phyloP scores from a whole-genome alignment of 2,888 invertebrate genomes.

The Lamproptera curius region DNA sequence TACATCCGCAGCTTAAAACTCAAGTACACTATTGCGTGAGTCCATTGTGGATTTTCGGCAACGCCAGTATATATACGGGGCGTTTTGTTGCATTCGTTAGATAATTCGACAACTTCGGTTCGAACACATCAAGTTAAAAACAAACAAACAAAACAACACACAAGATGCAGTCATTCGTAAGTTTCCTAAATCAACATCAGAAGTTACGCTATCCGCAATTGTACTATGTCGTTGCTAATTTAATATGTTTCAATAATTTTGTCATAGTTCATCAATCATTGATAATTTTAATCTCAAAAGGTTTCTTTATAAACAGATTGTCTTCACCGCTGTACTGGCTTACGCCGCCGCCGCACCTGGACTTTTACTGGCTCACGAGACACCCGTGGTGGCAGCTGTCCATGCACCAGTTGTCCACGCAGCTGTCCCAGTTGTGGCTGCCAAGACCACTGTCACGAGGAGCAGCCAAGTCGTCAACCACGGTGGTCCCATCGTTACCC shows the following conservation, averaged over 20 bases:
- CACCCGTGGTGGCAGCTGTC: conserved; percentile 56
- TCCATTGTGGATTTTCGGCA: conserved; percentile 56
- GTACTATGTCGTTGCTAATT: too few species aligned
- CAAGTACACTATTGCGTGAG: conserved; percentile 23
- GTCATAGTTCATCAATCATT: background rate
- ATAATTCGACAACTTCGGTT: conserved; percentile 45
- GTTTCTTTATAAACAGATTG: conserved; percentile 48
- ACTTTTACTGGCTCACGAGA: conserved; percentile 51
- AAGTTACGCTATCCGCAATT: too few species aligned
- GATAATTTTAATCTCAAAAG: background rate
- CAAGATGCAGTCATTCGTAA: conserved; percentile 67
- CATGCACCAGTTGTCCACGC: conserved; percentile 55
- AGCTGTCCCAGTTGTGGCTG: conserved; percentile 40
- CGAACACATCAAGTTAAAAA: conserved; percentile 37
- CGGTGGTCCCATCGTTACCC: conserved; percentile 50
- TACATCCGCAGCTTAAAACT: conserved; percentile 8
- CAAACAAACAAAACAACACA: conserved; percentile 31
- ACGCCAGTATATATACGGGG: conserved; percentile 50
- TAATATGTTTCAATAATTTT: background rate
- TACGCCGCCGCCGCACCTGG: conserved; percentile 70
- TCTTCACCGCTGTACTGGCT: conserved; percentile 69
- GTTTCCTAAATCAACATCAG: conserved; percentile 36
- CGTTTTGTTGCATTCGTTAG: conserved; percentile 43
- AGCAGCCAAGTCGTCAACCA: conserved; percentile 70
- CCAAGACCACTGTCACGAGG: conserved; percentile 68